These are phyloP conservation scores for Sebastes itinus DNA, from an alignment of 2,797 vertebrate genomes.

Conservation along the genomic window DNA sequence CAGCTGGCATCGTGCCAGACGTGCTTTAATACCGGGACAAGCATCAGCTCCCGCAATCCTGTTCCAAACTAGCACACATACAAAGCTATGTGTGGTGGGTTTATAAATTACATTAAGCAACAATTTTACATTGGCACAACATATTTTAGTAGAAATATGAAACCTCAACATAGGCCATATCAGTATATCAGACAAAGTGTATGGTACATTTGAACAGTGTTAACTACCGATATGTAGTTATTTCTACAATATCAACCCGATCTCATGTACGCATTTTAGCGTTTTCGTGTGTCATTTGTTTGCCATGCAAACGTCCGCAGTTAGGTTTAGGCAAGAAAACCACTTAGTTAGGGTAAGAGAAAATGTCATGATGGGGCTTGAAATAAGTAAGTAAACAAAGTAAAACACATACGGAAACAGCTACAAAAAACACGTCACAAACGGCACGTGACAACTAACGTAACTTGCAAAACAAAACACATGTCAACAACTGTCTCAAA, in stretches of 20 bases:
- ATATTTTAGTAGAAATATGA: background rate
- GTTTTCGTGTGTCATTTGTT: no score
- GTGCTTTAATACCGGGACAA: conserved; percentile 2
- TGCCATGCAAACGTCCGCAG: no score
- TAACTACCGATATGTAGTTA: background rate
- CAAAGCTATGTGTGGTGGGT: background rate
- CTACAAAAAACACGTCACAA: no score
- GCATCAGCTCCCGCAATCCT: background rate
- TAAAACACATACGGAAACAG: no score
- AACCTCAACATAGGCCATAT: background rate
- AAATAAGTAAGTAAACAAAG: no score
- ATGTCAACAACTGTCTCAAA: no score
- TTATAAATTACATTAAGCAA: background rate
- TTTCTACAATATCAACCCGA: background rate
- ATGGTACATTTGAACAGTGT: background rate
- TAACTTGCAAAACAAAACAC: no score
- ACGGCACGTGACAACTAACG: no score
- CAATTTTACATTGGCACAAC: background rate
- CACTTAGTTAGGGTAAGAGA: no score
- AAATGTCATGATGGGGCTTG: no score
- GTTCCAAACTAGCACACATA: background rate
- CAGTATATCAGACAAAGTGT: background rate
- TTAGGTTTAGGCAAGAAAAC: no score
- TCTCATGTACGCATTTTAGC: no score
- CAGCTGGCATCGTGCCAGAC: conserved; percentile 6